Evolutionary conservation across 1,140 invertebrate species (phyloP).

Genomic region (Zaprionus gabonicus): DNA sequence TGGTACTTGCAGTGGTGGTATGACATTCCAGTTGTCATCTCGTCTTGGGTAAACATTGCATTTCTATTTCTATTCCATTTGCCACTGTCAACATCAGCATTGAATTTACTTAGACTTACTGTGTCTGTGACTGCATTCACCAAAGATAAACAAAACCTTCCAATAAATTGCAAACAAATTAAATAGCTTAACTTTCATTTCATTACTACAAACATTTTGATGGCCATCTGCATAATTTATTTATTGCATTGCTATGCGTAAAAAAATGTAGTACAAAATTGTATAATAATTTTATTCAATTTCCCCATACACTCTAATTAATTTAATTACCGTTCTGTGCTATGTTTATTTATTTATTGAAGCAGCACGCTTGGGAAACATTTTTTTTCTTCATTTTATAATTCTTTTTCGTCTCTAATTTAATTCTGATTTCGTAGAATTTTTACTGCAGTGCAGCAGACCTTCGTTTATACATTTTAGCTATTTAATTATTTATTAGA

Average conservation of each 20-base stretch:
- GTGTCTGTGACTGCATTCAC: not conserved
- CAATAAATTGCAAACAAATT: not conserved
- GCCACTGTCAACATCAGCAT: conserved; percentile 1
- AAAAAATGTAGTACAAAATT: not conserved
- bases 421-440: not conserved
- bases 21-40: not conserved
- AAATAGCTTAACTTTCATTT: not conserved
- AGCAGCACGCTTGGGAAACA: too few species aligned
- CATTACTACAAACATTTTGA: not conserved
- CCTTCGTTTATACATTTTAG: conserved; percentile 25
- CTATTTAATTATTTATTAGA: conserved; percentile 36
- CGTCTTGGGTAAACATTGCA: not conserved
- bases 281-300: not conserved
- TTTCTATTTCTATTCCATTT: conserved; percentile 4
- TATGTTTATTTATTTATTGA: not conserved
- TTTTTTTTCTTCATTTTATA: not conserved
- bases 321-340: not conserved
- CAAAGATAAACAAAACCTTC: not conserved
- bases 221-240: not conserved
- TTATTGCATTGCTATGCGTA: too few species aligned
- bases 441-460: not conserved
- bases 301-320: not conserved
- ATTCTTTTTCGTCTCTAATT: not conserved
- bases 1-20: not conserved
- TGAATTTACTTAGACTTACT: not conserved